phyloP scores from a whole-genome alignment of 2,888 invertebrate species.

The Nebria salina region DNA sequence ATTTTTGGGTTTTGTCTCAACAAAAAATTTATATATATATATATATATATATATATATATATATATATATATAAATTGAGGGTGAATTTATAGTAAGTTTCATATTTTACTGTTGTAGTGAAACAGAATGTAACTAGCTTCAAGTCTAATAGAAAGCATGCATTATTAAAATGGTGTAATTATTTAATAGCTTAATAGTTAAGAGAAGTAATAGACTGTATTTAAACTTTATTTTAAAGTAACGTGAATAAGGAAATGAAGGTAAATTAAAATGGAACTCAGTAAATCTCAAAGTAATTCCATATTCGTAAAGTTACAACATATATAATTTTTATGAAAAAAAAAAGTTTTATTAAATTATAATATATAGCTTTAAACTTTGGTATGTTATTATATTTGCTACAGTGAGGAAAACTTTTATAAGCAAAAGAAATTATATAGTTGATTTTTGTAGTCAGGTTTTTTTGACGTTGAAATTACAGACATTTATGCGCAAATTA shows the following conservation, averaged over 20 bases:
- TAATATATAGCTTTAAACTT: conserved; percentile 42
- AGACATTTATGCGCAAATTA: conserved; percentile 24
- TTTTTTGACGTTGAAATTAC: conserved; percentile 40
- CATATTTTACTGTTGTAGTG: too few relatives aligned
- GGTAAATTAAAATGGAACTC: background rate
- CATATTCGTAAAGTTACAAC: conserved; percentile 35
- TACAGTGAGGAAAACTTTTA: conserved; percentile 35
- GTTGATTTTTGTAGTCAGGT: conserved; percentile 24
- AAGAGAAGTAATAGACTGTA: background rate
- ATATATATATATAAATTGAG: background rate
- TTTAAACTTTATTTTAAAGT: background rate
- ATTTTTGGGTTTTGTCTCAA: conserved; percentile 14
- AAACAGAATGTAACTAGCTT: too few relatives aligned
- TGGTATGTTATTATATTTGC: conserved; percentile 30
- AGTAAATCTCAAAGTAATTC: conserved; percentile 34
- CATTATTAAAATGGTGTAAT: too few relatives aligned
- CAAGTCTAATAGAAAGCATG: too few relatives aligned
- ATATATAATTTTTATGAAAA: conserved; percentile 34
- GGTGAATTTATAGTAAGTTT: background rate
- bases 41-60: background rate
- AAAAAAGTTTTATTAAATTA: conserved; percentile 36
- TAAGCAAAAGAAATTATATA: conserved; percentile 30
- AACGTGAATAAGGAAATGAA: background rate
- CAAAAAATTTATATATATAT: background rate
- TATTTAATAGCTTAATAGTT: too few relatives aligned